Base-by-base conservation (phyloP, 2,797 vertebrate species). In the Corythornis leucogaster region DNA sequence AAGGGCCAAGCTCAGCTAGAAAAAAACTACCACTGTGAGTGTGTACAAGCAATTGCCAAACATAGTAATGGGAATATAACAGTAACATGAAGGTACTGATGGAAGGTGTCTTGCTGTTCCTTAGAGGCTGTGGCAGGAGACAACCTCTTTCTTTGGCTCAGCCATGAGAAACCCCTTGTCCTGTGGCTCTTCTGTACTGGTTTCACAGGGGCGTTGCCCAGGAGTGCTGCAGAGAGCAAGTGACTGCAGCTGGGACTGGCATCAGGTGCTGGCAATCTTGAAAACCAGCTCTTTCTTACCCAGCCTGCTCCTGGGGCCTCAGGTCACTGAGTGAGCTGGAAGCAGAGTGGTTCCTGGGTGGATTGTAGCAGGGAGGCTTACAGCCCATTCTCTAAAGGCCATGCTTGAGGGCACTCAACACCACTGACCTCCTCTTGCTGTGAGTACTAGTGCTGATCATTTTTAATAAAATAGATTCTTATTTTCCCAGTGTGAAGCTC, bases 351-450 rank as follows among this genome's bases (percentile, higher is more conserved):
- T 51, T 57, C 1, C 4, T 64, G 48, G 20, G 2, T 0, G 51
- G 68, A 2, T 5, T 25, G 15, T 45, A 40, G 26, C 4, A 21
- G 9, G 33, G 13, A 54, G 2, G 0, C 0, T 19, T 31, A 8
- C 1, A 53, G 13, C 0, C 4, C 0, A 0, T 40, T 79, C 4
- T 3, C 3, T 48, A 7, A 45, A 70, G 13, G 30, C 2, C 17
- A 8, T 1, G 3, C n/a, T 50, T 68, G 42, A 51, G 13, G 26
- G 40, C 26, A 14, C 46, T 40, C 2, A 17, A 14, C 3, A 1
- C 9, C 1, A 2, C 22, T 77, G 21, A 9, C 7, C 1, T 78
- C 42, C 9, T 51, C 3, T 79, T 59, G 24, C 31, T 26, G 77
- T 84, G 4, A 91, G 64, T 78, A 28, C 9, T 40, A 12, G 8